phyloP scores from a whole-genome alignment of 2,888 invertebrate species.

The Lissocephala sabroskyi region DNA sequence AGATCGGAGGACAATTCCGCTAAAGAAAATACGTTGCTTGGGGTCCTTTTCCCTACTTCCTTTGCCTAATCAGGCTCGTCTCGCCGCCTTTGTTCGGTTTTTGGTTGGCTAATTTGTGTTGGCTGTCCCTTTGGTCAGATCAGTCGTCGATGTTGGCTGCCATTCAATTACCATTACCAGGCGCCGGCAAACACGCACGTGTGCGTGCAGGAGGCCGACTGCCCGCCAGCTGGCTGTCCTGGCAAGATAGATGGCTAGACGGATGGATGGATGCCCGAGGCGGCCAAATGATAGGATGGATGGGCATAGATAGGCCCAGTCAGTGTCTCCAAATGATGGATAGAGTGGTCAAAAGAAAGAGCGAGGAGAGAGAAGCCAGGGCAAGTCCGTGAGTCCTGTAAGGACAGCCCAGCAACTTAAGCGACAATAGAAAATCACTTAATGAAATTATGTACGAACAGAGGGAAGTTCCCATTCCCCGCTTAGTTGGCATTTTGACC shows the following conservation, averaged over 20 bases:
- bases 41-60: too few relatives aligned
- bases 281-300: too few relatives aligned
- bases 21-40: too few relatives aligned
- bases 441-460: slow-evolving; percentile 41
- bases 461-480: not conserved
- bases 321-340: slow-evolving; percentile 2
- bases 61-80: too few relatives aligned
- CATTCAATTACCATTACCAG: slow-evolving; percentile 52
- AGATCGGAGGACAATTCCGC: too few relatives aligned
- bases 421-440: slow-evolving; percentile 47
- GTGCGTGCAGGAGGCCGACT: not conserved
- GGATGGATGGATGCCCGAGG: slow-evolving; percentile 1
- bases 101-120: slow-evolving; percentile 3
- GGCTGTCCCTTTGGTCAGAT: slow-evolving; percentile 6
- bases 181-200: not conserved
- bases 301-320: slow-evolving; percentile 1
- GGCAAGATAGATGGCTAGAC: slow-evolving; percentile 2
- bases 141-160: too few relatives aligned
- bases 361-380: not conserved
- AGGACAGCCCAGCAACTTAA: slow-evolving; percentile 28
- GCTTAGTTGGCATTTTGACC: not conserved
- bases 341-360: not conserved
- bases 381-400: slow-evolving; percentile 5
- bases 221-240: not conserved
- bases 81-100: not conserved